These are phyloP conservation scores for Gambelia wislizenii DNA, from an alignment of 2,797 vertebrate species.

Conservation along the genomic window DNA sequence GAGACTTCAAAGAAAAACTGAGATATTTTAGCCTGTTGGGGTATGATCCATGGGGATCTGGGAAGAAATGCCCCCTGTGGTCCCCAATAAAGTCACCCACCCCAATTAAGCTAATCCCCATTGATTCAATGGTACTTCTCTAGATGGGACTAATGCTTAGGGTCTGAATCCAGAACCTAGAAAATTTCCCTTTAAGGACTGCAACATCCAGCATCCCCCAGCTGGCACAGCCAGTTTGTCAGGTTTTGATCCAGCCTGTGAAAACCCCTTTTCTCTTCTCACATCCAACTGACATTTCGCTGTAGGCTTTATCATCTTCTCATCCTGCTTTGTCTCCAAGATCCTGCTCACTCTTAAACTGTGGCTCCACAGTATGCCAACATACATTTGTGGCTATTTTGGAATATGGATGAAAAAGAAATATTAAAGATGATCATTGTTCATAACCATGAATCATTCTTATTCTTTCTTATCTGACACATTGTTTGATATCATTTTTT, in stretches of 20 bases:
- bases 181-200: no score
- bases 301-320: background rate
- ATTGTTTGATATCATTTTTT: background rate
- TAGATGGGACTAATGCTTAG: no score
- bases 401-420: background rate
- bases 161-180: no score
- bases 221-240: no score
- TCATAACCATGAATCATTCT: background rate
- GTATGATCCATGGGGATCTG: no score
- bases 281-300: background rate
- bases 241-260: background rate
- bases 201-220: no score
- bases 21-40: no score
- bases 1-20: no score
- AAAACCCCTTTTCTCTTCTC: background rate
- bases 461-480: background rate
- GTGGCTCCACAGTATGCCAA: background rate
- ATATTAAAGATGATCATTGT: background rate
- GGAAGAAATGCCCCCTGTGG: no score
- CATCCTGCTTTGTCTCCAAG: background rate
- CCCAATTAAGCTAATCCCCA: no score
- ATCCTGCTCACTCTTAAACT: background rate
- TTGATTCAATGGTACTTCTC: no score
- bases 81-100: no score
- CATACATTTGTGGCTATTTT: background rate